Base-by-base conservation (phyloP, 2,888 invertebrate genomes). In the Campaea margaritaria region DNA sequence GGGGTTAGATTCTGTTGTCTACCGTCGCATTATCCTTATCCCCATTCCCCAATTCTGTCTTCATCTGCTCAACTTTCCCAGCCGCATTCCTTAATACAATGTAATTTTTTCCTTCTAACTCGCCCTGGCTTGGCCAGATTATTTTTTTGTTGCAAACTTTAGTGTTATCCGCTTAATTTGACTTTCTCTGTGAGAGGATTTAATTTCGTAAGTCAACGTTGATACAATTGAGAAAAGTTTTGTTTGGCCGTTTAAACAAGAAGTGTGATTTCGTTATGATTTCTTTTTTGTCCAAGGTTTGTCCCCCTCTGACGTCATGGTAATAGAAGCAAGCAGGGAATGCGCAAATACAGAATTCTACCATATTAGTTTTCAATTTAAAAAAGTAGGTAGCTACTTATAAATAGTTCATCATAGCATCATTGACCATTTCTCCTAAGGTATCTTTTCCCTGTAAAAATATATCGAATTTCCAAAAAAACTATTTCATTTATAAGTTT, bases 61-160 rank as follows among this genome's bases (percentile, higher is more conserved):
- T 80, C 82, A 82, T 81, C 78, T 73, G 64, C 70, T 71, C 74
- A 71, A 76, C 69, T 77, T 77, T 74, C 69, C 67, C 58, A 65
- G 74, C 75, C 74, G 74, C 79, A 75, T 83, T 83, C 81, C 82
- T 78, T 84, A 82, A 81, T 83, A 83, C 81, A 83, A 84, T 80
- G 80, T 76, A 70, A 63, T 74, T 77, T 79, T 81, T 76, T 78
- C 70, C 70, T 67, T 74, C 68, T 72, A 74, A 75, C 73, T 76
- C 70, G 70, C 64, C 67, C 62, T 64, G 72, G 67, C 69, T 72
- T 53, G 48, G 38, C 64, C 54, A 68, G 65, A 65, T 68, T 69
- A 74, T 74, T 75, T 75, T 74, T 72, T 74, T 65, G 65, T 67
- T 70, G 55, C 64, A 68, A 68, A 74, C 69, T 75, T 74, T 65